Evolutionary conservation across 2,888 invertebrate species (phyloP), one percentile per base, ranked within the genome.

Genomic region (Melanostoma mellinum): DNA sequence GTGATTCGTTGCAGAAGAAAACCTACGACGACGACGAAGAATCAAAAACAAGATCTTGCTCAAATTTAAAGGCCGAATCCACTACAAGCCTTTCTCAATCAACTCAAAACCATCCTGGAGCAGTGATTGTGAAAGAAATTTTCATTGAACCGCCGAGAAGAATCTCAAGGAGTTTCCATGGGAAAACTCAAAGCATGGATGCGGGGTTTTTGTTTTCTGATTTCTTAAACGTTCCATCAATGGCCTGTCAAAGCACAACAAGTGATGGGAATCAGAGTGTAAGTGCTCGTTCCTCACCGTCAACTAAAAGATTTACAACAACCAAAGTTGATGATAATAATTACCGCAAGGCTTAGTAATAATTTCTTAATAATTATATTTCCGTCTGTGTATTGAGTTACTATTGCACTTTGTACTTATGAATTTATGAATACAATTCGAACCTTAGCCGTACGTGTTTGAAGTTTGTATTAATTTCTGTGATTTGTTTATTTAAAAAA

Each of bases 141-240:
- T 93, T 90, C 85, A 93, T 93, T 40, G 93, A 93, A 86, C 92
- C 92, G 3, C 92, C 92, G 1, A 92, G 92, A 78, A 90, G 92
- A 35, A 89, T 92, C 61, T 91, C 93, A 1, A 92, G 91, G 81
- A 92, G 88, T 72, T 90, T 90, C 84, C 89, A 90, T 40, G 88
- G 87, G 50, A 90, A 91, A 78, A 90, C 91, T 0, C 90, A 90
- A 71, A 90, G 89, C 33, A 90, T 90, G 89, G 90, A 90, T 74
- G 88, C 89, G 0, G 90, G 90, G 60, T 89, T 90, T 79, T 84
- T 90, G 20, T 89, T 88, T 50, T 89, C 90, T 61, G 90, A 90
- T 79, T 90, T 89, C 77, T 80, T 90, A 3, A 78, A 88, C 60
- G 87, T 90, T 61, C 90, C 90, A 35, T 86, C 87, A 1, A 30